phyloP scores from a whole-genome alignment of 2,888 invertebrate genomes.

The Metallyticus violacea region DNA sequence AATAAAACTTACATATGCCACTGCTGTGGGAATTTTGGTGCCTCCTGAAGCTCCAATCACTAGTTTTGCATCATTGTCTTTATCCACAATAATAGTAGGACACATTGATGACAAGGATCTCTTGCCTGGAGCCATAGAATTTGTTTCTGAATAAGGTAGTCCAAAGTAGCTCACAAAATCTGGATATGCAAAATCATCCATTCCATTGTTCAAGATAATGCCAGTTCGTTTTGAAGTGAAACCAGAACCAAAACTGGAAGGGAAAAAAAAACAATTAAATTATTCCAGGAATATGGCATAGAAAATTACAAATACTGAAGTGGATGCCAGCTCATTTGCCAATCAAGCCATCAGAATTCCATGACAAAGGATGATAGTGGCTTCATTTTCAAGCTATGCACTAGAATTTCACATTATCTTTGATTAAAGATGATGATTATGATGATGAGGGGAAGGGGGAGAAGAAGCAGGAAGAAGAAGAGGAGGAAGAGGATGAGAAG shows the following conservation, averaged over 20 bases:
- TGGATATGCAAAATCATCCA: slow-evolving; percentile 91
- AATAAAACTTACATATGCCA: slow-evolving; percentile 40
- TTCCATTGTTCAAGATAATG: slow-evolving; percentile 90
- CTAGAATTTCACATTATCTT: too few relatives aligned
- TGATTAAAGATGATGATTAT: too few relatives aligned
- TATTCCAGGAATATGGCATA: neutral
- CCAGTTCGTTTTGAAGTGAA: slow-evolving; percentile 76
- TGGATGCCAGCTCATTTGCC: neutral
- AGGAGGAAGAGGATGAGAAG: too few relatives aligned
- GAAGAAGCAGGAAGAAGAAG: too few relatives aligned
- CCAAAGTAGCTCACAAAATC: slow-evolving; percentile 67
- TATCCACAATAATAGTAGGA: slow-evolving; percentile 73
- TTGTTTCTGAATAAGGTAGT: slow-evolving; percentile 73
- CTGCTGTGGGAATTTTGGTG: slow-evolving; percentile 53
- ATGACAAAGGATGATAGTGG: neutral
- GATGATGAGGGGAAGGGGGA: too few relatives aligned
- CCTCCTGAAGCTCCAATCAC: slow-evolving; percentile 58
- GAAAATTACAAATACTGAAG: neutral
- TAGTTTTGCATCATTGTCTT: slow-evolving; percentile 45
- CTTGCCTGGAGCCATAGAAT: slow-evolving; percentile 77
- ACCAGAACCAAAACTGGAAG: slow-evolving; percentile 76
- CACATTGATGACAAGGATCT: slow-evolving; percentile 84
- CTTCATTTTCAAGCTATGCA: neutral
- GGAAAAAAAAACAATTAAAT: slow-evolving; percentile 9
- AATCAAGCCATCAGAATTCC: neutral